phyloP scores from a whole-genome alignment of 2,888 invertebrate genomes.

The Nephrotoma guestfalica region DNA sequence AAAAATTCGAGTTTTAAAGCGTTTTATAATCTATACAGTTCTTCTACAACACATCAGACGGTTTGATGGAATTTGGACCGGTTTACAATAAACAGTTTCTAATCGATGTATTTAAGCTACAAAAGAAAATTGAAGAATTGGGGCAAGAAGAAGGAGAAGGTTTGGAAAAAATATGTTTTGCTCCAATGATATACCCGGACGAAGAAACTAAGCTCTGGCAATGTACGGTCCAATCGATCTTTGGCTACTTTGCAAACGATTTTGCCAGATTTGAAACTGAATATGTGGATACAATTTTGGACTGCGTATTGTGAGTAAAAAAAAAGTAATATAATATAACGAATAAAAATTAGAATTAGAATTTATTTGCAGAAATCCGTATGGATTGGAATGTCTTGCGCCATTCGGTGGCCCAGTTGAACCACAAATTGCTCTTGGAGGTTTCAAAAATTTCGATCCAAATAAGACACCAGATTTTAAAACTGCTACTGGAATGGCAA shows the following conservation, averaged over 20 bases:
- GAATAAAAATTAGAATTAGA: neutral
- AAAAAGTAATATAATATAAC: neutral
- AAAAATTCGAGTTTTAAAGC: neutral
- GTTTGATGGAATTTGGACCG: constrained; percentile 50
- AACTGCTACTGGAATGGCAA: constrained; percentile 49
- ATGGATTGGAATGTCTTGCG: constrained; percentile 53
- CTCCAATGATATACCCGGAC: constrained; percentile 59
- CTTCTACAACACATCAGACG: constrained; percentile 29
- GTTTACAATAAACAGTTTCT: constrained; percentile 66
- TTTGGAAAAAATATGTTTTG: constrained; percentile 62
- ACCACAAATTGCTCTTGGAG: constrained; percentile 73
- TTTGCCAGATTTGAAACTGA: constrained; percentile 35
- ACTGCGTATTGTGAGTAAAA: constrained; percentile 20
- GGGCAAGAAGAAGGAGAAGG: constrained; percentile 40
- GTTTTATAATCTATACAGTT: constrained; percentile 18
- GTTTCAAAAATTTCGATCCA: constrained; percentile 40
- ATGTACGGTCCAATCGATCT: constrained; percentile 70
- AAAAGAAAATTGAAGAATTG: constrained; percentile 45
- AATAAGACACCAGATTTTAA: constrained; percentile 34
- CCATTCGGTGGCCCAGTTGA: constrained; percentile 79
- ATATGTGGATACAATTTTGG: constrained; percentile 27
- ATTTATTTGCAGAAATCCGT: constrained; percentile 35
- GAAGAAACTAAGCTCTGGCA: constrained; percentile 37
- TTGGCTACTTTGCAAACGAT: constrained; percentile 61
- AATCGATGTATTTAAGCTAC: constrained; percentile 51